phyloP scores from a whole-genome alignment of 2,113 vertebrate species.

The Dipodomys ordii region DNA sequence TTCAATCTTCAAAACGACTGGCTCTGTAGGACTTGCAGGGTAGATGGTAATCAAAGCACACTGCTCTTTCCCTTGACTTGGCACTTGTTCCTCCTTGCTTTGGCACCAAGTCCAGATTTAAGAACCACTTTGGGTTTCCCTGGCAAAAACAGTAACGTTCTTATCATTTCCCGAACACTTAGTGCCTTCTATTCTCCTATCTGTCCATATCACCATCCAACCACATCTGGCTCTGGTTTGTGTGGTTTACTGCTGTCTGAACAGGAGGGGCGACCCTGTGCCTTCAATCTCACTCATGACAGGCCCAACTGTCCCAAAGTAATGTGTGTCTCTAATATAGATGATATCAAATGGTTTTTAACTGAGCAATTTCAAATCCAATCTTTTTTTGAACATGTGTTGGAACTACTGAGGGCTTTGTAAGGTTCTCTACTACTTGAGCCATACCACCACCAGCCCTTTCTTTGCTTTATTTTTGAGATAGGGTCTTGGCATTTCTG shows the following conservation, averaged over 20 bases:
- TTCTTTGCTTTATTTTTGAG: too few species aligned
- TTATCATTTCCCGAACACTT: background rate
- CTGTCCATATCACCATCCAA: background rate
- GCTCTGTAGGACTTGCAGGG: background rate
- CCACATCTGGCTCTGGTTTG: too few species aligned
- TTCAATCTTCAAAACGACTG: slow-evolving; percentile 54
- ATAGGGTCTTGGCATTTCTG: too few species aligned
- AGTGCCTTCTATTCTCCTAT: background rate
- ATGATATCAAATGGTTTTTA: background rate
- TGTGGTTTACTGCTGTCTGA: background rate
- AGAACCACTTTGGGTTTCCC: background rate
- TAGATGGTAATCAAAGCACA: background rate
- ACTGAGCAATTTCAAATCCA: background rate
- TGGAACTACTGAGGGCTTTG: too few species aligned
- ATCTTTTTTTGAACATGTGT: background rate
- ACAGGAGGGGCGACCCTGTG: background rate
- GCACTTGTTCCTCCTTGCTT: background rate
- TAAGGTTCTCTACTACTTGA: too few species aligned
- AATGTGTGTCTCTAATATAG: background rate
- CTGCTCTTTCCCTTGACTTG: background rate
- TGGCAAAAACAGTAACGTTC: background rate
- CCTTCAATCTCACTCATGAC: background rate
- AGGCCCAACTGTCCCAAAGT: too few species aligned
- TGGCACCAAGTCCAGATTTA: background rate
- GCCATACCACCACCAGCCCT: too few species aligned